Conservation (phyloP, 2,888 invertebrate species). For the Andrena trimmerana region DNA sequence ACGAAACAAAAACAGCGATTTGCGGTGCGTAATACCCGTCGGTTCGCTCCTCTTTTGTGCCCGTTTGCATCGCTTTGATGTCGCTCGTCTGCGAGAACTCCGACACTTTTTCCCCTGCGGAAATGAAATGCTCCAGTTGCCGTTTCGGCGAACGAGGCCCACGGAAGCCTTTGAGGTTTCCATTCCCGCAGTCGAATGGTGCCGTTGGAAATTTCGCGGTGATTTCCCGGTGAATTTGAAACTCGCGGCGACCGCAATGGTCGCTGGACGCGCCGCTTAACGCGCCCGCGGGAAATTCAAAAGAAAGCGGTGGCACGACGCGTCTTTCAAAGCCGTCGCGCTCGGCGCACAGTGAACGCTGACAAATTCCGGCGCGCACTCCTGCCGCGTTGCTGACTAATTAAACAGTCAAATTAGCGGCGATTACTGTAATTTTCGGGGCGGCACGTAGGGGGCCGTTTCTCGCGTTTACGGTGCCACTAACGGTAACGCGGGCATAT, state of each 20-base stretch:
- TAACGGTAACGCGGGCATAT: constrained; percentile 46
- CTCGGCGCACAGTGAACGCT: constrained; percentile 2
- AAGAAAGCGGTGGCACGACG: background rate
- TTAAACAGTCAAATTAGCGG: constrained; percentile 67
- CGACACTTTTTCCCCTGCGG: background rate
- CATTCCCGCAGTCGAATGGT: background rate
- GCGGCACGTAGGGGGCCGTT: constrained; percentile 37
- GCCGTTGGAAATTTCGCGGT: constrained; percentile 6
- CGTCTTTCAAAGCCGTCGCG: constrained; percentile 1
- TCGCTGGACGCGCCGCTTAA: background rate
- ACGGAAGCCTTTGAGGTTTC: background rate
- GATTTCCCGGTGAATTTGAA: constrained; percentile 1
- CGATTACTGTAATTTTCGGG: constrained; percentile 67
- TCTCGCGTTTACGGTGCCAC: constrained; percentile 44
- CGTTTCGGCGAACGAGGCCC: background rate
- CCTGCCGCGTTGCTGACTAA: constrained; percentile 47
- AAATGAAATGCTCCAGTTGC: background rate
- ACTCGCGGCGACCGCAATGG: background rate
- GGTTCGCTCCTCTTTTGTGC: constrained; percentile 17
- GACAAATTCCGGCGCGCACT: constrained; percentile 43
- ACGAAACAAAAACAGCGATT: constrained; percentile 60
- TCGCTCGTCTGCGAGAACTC: constrained; percentile 12
- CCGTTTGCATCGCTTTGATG: constrained; percentile 39
- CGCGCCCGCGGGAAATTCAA: constrained; percentile 10
- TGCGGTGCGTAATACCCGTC: constrained; percentile 47